Evolutionary conservation across 2,797 vertebrate species (phyloP).

Genomic region (Rhynchotus rufescens): DNA sequence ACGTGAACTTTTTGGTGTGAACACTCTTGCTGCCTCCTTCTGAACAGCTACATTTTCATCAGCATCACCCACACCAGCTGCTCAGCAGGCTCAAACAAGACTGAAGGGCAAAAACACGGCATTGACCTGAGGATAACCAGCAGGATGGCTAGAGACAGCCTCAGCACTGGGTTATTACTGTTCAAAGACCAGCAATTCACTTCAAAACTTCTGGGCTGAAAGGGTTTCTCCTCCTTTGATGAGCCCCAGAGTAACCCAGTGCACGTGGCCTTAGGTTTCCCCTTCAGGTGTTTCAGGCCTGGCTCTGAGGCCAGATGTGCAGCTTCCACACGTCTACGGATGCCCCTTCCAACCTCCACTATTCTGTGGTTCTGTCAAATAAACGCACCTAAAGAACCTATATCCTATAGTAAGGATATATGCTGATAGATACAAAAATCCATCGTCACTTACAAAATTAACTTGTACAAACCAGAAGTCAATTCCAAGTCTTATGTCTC

Average conservation of each 20-base stretch:
- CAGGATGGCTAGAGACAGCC: background rate
- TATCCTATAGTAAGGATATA: background rate
- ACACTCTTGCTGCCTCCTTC: background rate
- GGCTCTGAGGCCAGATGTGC: background rate
- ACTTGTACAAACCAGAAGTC: background rate
- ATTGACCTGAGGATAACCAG: background rate
- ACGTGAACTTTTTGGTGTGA: background rate
- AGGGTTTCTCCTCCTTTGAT: background rate
- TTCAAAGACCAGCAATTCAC: background rate
- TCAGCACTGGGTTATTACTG: background rate
- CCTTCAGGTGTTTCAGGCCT: background rate
- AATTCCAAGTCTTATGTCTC: background rate
- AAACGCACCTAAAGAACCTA: background rate
- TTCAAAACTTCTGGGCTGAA: background rate
- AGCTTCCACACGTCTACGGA: background rate
- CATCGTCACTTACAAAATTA: background rate
- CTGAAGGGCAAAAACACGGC: background rate
- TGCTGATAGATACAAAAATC: background rate
- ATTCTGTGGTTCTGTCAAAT: background rate
- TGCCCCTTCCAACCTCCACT: background rate
- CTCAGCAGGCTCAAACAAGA: background rate
- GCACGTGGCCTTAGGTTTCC: background rate
- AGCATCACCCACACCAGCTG: background rate
- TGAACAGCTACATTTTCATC: background rate
- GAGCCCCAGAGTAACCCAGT: rapidly evolving